These are phyloP conservation scores for Patella depressa DNA, from an alignment of 2,888 invertebrate genomes.

Conservation along the genomic window DNA sequence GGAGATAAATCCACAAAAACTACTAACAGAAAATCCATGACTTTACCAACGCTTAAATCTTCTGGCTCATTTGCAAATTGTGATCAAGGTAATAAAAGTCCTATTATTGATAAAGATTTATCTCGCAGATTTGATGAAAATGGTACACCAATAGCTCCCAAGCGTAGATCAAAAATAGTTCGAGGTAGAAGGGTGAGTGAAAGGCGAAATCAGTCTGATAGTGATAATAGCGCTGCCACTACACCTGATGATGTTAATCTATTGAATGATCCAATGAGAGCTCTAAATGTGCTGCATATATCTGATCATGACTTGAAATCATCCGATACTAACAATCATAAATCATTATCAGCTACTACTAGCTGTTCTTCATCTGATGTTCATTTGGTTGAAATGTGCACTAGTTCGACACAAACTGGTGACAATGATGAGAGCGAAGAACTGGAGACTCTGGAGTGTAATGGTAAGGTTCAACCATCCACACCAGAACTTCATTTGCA, in stretches of 20 bases:
- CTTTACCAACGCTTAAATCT: slow-evolving; percentile 1
- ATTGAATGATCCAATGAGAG: not conserved
- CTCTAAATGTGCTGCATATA: not conserved
- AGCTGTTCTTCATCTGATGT: not conserved
- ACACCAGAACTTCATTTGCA: slow-evolving; percentile 29
- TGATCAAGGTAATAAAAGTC: not conserved
- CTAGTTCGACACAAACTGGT: not conserved
- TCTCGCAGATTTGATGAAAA: slow-evolving; percentile 18
- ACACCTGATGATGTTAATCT: not conserved
- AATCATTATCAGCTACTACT: not conserved
- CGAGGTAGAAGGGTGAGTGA: slow-evolving; percentile 23
- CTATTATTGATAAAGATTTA: not conserved
- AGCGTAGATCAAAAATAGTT: slow-evolving; percentile 30
- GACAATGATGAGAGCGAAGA: not conserved
- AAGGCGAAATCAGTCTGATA: slow-evolving; percentile 10
- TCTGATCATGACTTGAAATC: not conserved
- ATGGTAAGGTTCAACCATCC: slow-evolving; percentile 28
- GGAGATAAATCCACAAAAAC: not conserved
- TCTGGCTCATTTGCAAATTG: not conserved
- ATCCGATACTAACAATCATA: not conserved
- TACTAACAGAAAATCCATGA: not conserved
- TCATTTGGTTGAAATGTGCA: not conserved
- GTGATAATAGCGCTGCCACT: slow-evolving; percentile 9
- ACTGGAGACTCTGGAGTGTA: not conserved
- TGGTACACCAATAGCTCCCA: slow-evolving; percentile 46